Base-by-base conservation (phyloP, 2,888 invertebrate genomes). In the Pseudococcus viburni region DNA sequence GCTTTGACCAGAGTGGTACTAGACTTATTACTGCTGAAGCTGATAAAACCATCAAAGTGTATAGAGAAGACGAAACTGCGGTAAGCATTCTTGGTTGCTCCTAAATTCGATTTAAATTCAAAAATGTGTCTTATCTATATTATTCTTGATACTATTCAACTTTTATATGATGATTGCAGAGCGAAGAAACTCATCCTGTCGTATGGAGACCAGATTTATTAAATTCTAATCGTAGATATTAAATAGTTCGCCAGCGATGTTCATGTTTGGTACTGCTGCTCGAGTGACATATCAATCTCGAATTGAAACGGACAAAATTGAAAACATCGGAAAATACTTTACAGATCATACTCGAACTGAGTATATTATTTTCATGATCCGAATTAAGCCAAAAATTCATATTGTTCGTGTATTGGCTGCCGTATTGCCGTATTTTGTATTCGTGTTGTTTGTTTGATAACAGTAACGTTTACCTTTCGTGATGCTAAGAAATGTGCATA, bases 11-110 rank as follows among this genome's bases (percentile, higher is more conserved):
- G 90, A 97, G 98, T n/a, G 98, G 98, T 39, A 95, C 96, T 0
- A 94, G 99, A 26, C 94, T 99, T 89, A 96, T 99, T 90, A 98
- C 99, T 0, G 96, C 97, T 0, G 99, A 99, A 92, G 99, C 99
- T 0, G 99, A 99, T 92, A 99, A 99, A 92, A 99, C 99, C 0
- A 97, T 99, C 90, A 99, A 99, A 93, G 96, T 99, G 90, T 99
- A 99, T 93, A 97, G 96, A 91, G 99, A 99, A 92, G 99, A 99
- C 92, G 98, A 98, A 15, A 94, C 95, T 33, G 99, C 99, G 0
- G 92, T 92, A 90, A 91, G 91, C 42, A 42, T 6, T 42, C 0
- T 42, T 42, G 3, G 42, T 42, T 42, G 9, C 42, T 42, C 9
- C 9, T 42, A 42, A 88, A 55, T 88, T 19, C 19, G 8, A 39